phyloP scores from a whole-genome alignment of 2,888 invertebrate species.

The Pyrrhia umbra region DNA sequence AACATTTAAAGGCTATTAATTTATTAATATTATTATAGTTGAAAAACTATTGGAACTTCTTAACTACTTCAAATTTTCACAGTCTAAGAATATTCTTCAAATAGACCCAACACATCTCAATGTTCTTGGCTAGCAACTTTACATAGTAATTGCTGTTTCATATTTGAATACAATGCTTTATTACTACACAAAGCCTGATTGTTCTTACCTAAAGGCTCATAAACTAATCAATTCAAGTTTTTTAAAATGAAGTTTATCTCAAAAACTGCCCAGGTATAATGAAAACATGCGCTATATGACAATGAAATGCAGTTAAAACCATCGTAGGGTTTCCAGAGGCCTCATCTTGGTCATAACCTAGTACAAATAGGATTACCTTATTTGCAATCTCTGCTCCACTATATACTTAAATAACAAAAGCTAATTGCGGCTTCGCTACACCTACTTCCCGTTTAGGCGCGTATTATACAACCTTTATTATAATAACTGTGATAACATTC shows the following conservation, averaged over 20 bases:
- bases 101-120: constrained; percentile 13
- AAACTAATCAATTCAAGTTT: constrained; percentile 11
- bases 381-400: constrained; percentile 40
- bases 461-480: constrained; percentile 76
- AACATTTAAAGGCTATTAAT: constrained; percentile 4
- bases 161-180: constrained; percentile 52
- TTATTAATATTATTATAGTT: constrained; percentile 7
- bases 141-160: constrained; percentile 29
- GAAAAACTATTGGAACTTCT: constrained; percentile 8
- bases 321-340: constrained; percentile 71
- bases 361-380: constrained; percentile 67
- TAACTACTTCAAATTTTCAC: not conserved
- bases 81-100: not conserved
- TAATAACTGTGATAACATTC: constrained; percentile 84
- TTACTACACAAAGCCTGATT: constrained; percentile 51
- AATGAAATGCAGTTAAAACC: constrained; percentile 51
- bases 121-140: constrained; percentile 16
- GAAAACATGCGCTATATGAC: constrained; percentile 9
- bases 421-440: constrained; percentile 60
- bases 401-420: constrained; percentile 51
- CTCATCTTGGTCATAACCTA: constrained; percentile 71
- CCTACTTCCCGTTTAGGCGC: constrained; percentile 77
- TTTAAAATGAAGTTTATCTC: constrained; percentile 11
- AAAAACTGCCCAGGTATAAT: constrained; percentile 1
- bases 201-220: constrained; percentile 23